Conservation (phyloP, 2,797 vertebrate genomes). For the Tokudaia muenninki region DNA sequence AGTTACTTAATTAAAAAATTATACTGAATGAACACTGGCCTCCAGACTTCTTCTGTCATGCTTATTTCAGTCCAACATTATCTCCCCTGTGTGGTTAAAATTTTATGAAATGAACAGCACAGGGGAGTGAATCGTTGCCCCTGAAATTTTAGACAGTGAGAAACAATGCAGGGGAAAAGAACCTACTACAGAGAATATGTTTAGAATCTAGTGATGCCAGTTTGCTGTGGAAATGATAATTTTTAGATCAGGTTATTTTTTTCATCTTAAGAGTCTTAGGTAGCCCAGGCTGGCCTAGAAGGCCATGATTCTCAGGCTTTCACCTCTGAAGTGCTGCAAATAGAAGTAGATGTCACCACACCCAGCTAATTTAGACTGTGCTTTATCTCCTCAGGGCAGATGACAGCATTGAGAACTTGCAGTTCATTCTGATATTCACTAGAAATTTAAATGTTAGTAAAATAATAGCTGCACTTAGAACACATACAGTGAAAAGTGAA, state of each 20-base stretch:
- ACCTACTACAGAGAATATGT: not conserved
- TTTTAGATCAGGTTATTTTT: constrained; percentile 34
- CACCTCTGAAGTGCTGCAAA: not conserved
- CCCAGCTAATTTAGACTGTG: not conserved
- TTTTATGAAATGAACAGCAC: constrained; percentile 34
- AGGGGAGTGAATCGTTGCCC: not conserved
- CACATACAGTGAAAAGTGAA: constrained; percentile 8
- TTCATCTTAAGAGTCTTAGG: not conserved
- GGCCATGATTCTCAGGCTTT: not conserved
- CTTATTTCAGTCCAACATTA: not conserved
- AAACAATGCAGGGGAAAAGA: not conserved
- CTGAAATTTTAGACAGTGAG: constrained; percentile 5
- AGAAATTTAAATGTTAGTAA: constrained; percentile 57
- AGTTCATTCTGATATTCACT: constrained; percentile 1
- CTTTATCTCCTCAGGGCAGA: constrained; percentile 35
- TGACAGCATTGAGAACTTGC: not conserved
- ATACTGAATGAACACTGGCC: not conserved
- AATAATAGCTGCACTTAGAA: constrained; percentile 24
- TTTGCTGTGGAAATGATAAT: constrained; percentile 35
- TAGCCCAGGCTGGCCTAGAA: not conserved
- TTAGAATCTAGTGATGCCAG: constrained; percentile 13
- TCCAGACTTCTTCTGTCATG: not conserved
- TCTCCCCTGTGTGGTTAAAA: constrained; percentile 26
- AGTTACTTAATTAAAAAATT: constrained; percentile 1
- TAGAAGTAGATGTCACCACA: not conserved